Evolutionary conservation across 2,113 vertebrate genomes (phyloP), one percentile per base, ranked within the genome.

Genomic region (Ranitomeya imitator): DNA sequence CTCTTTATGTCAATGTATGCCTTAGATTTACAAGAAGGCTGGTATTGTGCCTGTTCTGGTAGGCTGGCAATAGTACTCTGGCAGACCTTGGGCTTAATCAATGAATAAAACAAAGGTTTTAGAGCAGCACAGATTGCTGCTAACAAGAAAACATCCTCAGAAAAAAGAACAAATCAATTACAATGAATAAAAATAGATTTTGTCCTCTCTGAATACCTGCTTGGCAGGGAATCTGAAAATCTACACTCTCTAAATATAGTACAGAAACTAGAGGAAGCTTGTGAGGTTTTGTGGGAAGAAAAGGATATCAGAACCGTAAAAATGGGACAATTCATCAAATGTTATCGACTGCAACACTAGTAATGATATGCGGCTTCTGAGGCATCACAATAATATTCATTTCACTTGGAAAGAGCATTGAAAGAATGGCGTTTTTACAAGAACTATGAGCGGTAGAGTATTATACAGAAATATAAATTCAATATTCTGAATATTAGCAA

Each of bases 141-240:
- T 37, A 85, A 85, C 69, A 74, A 60, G 63, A 21, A 84, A 55
- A 54, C 82, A 84, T 84, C 81, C 63, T 67, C 82, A 69, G 21
- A 69, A 83, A 45, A 83, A 84, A 84, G 67, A 76, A 85, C n/a
- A 74, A 85, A 85, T 85, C 83, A 85, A 85, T 85, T 74, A 74
- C 12, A 57, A 31, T 65, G 82, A 71, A 55, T 84, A 85, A 85
- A 74, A 74, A 85, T 85, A 85, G 67, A 74, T 76, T 73, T 59
- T 74, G 69, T 60, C 69, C 69, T 85, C 57, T 37, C 37, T 54
- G 60, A 14, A 65, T 83, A 67, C 60, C 60, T 67, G 13, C 16
- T 69, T 85, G 67, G 83, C 83, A 85, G 54, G 54, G 63, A 74
- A 37, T 31, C 15, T 76, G 55, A 45, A 85, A 85, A 60, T 74